phyloP scores from a whole-genome alignment of 2,888 invertebrate species.

The Drosophila vallismaia region DNA sequence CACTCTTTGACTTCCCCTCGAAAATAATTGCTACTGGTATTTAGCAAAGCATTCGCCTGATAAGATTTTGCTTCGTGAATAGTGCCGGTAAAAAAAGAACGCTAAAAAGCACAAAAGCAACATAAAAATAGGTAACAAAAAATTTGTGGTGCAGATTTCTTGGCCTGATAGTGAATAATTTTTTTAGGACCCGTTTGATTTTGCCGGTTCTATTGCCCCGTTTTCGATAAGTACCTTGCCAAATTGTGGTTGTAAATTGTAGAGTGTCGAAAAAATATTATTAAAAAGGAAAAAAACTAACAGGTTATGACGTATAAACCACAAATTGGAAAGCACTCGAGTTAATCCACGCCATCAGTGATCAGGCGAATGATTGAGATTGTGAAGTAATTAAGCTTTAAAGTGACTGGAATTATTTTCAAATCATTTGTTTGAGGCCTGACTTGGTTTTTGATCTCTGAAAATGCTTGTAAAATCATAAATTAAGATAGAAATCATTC shows the following conservation, averaged over 20 bases:
- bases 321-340: constrained; percentile 38
- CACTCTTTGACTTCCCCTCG: constrained; percentile 17
- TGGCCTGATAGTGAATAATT: constrained; percentile 60
- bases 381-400: neutral
- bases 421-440: too few species aligned
- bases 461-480: too few species aligned
- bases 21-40: constrained; percentile 74
- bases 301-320: constrained; percentile 21
- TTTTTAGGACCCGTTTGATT: constrained; percentile 62
- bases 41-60: constrained; percentile 69
- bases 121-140: constrained; percentile 47
- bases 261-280: constrained; percentile 48
- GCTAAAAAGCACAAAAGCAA: constrained; percentile 13
- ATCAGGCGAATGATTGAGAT: constrained; percentile 30
- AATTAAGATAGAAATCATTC: too few species aligned
- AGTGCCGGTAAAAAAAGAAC: constrained; percentile 29
- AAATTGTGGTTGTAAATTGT: constrained; percentile 71
- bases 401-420: neutral
- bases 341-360: constrained; percentile 15
- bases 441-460: too few species aligned
- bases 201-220: constrained; percentile 51
- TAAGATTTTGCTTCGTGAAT: constrained; percentile 48
- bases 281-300: constrained; percentile 12
- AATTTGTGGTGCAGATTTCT: constrained; percentile 63
- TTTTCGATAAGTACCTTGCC: constrained; percentile 62